Conservation (phyloP, 1,140 invertebrate genomes). For the Spodoptera frugiperda region DNA sequence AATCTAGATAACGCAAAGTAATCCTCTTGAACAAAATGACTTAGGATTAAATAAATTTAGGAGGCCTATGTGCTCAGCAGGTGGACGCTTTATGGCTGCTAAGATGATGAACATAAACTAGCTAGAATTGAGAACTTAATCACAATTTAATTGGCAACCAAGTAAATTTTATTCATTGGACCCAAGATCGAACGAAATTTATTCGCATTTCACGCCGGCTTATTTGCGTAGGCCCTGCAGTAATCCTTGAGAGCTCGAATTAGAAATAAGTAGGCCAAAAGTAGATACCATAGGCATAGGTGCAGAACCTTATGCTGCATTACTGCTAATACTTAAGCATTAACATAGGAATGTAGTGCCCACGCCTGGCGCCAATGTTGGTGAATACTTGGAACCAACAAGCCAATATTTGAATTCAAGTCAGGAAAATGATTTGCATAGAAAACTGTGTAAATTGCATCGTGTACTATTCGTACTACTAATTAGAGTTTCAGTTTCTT, state of each 20-base stretch:
- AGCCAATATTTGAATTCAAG: slow-evolving; percentile 21
- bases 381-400: neutral
- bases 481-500: neutral
- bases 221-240: slow-evolving; percentile 32
- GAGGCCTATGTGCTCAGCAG: too few species aligned
- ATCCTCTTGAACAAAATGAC: too few species aligned
- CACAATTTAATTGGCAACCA: slow-evolving; percentile 6
- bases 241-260: slow-evolving; percentile 41
- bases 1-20: too few species aligned
- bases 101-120: too few species aligned
- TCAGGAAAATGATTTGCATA: slow-evolving; percentile 17
- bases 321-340: slow-evolving; percentile 10
- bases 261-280: slow-evolving; percentile 42
- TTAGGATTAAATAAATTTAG: too few species aligned
- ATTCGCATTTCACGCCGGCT: slow-evolving; percentile 22
- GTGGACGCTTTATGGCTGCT: too few species aligned
- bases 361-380: slow-evolving; percentile 26
- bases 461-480: neutral
- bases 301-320: neutral
- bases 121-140: too few species aligned
- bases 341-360: slow-evolving; percentile 31
- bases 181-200: slow-evolving; percentile 3
- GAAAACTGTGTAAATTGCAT: too few species aligned
- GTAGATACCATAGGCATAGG: slow-evolving; percentile 10
- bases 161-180: slow-evolving; percentile 12